Percentiles rank a stretch among this genome's conserved stretches.
phyloP scores from a whole-genome alignment of 2,888 invertebrate genomes.

The Geotrupes spiniger region DNA sequence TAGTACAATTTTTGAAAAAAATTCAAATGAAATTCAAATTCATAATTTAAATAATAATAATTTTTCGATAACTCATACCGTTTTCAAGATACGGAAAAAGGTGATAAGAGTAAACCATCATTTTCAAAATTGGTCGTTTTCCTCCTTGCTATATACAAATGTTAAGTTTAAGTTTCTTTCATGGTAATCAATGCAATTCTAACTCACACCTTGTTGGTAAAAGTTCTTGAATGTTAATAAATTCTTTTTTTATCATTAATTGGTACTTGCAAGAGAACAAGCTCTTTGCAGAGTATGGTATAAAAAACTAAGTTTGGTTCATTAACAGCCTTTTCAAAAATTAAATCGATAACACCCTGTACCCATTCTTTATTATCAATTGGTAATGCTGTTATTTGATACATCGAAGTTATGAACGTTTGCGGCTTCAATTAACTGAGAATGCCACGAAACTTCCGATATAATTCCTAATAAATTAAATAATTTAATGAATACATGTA shows the following conservation, averaged over 20 bases:
- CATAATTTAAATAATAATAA: too few species aligned
- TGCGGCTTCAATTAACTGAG: constrained; percentile 94
- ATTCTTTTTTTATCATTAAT: constrained; percentile 30
- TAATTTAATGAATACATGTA: too few species aligned
- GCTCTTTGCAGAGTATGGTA: constrained; percentile 78
- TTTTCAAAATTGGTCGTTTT: too few species aligned
- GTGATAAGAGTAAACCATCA: too few species aligned
- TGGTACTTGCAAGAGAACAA: constrained; percentile 48
- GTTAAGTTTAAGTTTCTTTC: too few species aligned
- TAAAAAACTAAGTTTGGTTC: constrained; percentile 93
- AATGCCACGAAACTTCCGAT: constrained; percentile 81
- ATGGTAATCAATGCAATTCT: too few species aligned
- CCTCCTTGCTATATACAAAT: too few species aligned
- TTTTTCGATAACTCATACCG: too few species aligned
- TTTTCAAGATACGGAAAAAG: too few species aligned
- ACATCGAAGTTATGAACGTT: constrained; percentile 80
- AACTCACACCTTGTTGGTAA: constrained; percentile 79
- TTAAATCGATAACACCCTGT: constrained; percentile 80
- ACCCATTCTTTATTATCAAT: constrained; percentile 79
- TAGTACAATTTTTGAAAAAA: too few species aligned
- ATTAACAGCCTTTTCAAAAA: constrained; percentile 93
- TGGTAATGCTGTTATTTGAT: constrained; percentile 71
- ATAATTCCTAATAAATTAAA: constrained; percentile 61
- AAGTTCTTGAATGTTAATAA: constrained; percentile 70
- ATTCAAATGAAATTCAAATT: too few species aligned